Conservation (phyloP, 1,140 invertebrate species). For the Drosophila orena region DNA sequence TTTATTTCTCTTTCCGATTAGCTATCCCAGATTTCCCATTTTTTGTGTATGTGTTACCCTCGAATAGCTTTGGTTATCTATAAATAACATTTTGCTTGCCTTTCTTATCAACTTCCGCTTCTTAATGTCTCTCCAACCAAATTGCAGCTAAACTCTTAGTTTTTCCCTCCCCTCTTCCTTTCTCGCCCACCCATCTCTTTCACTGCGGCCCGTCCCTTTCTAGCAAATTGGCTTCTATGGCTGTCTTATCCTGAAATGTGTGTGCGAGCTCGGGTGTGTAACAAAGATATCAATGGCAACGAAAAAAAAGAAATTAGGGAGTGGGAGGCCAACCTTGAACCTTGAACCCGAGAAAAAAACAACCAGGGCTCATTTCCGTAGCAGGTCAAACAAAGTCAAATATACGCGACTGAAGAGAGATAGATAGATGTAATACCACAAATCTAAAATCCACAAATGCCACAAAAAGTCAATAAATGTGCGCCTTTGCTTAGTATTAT, state of each 20-base stretch:
- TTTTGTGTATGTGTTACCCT: constrained; percentile 6
- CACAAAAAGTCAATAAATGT: constrained; percentile 79
- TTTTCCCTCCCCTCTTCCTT: constrained; percentile 3
- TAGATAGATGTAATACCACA: constrained; percentile 25
- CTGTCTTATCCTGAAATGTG: constrained; percentile 31
- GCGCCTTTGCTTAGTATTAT: constrained; percentile 67
- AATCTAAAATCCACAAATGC: constrained; percentile 64
- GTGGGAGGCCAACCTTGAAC: constrained; percentile 46
- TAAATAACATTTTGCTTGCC: constrained; percentile 48
- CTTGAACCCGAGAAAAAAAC: constrained; percentile 55
- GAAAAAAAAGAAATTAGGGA: constrained; percentile 23
- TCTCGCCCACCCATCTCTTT: constrained; percentile 2
- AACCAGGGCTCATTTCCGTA: constrained; percentile 72
- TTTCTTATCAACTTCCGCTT: constrained; percentile 53
- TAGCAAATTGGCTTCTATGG: constrained; percentile 41
- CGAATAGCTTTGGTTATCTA: constrained; percentile 26
- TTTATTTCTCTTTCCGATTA: constrained; percentile 13
- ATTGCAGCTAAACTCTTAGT: constrained; percentile 36
- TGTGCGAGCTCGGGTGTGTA: constrained; percentile 32
- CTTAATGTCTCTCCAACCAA: constrained; percentile 29
- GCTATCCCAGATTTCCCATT: constrained; percentile 20
- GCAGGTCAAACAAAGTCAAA: constrained; percentile 46
- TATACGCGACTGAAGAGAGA: constrained; percentile 13
- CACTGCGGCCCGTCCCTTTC: constrained; percentile 2
- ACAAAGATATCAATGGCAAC: constrained; percentile 71